phyloP scores from a whole-genome alignment of 2,113 vertebrate species.

The Conger conger region DNA sequence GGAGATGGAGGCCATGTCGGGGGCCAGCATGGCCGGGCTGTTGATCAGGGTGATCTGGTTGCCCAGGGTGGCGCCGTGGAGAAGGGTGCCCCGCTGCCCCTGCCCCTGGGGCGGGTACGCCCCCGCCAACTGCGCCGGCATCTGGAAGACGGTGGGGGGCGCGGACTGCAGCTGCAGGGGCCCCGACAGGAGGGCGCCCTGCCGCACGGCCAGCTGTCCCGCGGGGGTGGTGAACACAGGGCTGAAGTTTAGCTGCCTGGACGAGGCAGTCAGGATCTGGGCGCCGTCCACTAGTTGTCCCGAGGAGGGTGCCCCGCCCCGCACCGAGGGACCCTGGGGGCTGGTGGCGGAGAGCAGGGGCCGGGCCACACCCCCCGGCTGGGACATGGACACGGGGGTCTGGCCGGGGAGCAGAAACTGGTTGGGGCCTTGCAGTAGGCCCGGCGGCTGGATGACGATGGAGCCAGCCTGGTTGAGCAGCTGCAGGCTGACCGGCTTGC shows the following conservation, averaged over 20 bases:
- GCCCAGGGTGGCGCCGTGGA: slow-evolving; percentile 30
- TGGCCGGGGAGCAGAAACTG: slow-evolving; percentile 74
- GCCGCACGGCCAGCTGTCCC: slow-evolving; percentile 69
- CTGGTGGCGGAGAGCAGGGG: slow-evolving; percentile 54
- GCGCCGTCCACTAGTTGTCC: slow-evolving; percentile 66
- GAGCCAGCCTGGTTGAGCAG: slow-evolving; percentile 73
- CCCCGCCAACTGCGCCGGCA: slow-evolving; percentile 70
- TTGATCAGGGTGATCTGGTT: slow-evolving; percentile 62
- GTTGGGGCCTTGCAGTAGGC: slow-evolving; percentile 71
- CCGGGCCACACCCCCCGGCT: slow-evolving; percentile 50
- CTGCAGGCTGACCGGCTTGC: slow-evolving; percentile 70
- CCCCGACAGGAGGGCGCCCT: slow-evolving; percentile 69
- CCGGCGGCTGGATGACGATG: slow-evolving; percentile 75
- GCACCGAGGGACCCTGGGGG: slow-evolving; percentile 49
- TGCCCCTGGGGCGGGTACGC: slow-evolving; percentile 60
- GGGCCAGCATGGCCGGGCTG: slow-evolving; percentile 56
- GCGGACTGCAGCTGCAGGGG: slow-evolving; percentile 69
- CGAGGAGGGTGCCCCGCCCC: slow-evolving; percentile 50
- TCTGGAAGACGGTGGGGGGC: slow-evolving; percentile 71
- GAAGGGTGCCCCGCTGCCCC: slow-evolving; percentile 52
- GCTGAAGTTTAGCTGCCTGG: slow-evolving; percentile 73
- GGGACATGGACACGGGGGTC: slow-evolving; percentile 60
- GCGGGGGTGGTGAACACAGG: slow-evolving; percentile 70
- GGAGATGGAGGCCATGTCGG: slow-evolving; percentile 66
- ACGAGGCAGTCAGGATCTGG: slow-evolving; percentile 69